Evolutionary conservation across 2,888 invertebrate genomes (phyloP).

Genomic region (Homarus gammarus): DNA sequence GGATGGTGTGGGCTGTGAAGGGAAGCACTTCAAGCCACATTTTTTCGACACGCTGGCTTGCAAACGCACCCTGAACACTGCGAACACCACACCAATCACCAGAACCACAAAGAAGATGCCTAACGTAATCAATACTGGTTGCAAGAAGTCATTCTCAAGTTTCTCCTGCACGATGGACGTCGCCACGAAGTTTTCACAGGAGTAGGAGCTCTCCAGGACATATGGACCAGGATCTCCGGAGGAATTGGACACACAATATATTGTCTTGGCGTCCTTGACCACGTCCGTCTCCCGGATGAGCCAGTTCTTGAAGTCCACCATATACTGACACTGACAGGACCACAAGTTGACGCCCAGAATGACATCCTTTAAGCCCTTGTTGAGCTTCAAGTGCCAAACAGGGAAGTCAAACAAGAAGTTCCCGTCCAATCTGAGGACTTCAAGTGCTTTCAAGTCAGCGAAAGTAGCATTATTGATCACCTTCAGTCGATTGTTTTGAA

Average conservation of each 20-base stretch:
- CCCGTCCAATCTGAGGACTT: slow-evolving; percentile 90
- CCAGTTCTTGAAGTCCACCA: slow-evolving; percentile 88
- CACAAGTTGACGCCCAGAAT: slow-evolving; percentile 91
- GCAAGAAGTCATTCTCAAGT: slow-evolving; percentile 89
- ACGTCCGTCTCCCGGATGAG: slow-evolving; percentile 88
- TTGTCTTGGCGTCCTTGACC: slow-evolving; percentile 88
- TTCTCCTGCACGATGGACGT: slow-evolving; percentile 83
- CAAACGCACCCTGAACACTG: slow-evolving; percentile 60
- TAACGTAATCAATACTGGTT: slow-evolving; percentile 85
- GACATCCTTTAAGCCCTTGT: slow-evolving; percentile 92
- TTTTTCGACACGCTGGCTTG: slow-evolving; percentile 70
- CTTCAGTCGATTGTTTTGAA: slow-evolving; percentile 91
- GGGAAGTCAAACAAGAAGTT: slow-evolving; percentile 90
- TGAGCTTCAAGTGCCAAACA: slow-evolving; percentile 90
- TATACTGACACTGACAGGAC: slow-evolving; percentile 93
- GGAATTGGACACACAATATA: slow-evolving; percentile 85
- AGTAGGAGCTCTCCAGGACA: slow-evolving; percentile 88
- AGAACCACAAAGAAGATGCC: slow-evolving; percentile 77
- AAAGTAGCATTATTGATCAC: slow-evolving; percentile 93
- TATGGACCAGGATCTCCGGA: slow-evolving; percentile 83
- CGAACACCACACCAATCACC: slow-evolving; percentile 77
- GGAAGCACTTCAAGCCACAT: slow-evolving; percentile 72
- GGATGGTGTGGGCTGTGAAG: slow-evolving; percentile 53
- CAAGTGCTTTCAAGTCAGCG: slow-evolving; percentile 87
- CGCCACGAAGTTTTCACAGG: slow-evolving; percentile 86